Conservation (phyloP, 2,888 invertebrate genomes). For the Arenicola marina region DNA sequence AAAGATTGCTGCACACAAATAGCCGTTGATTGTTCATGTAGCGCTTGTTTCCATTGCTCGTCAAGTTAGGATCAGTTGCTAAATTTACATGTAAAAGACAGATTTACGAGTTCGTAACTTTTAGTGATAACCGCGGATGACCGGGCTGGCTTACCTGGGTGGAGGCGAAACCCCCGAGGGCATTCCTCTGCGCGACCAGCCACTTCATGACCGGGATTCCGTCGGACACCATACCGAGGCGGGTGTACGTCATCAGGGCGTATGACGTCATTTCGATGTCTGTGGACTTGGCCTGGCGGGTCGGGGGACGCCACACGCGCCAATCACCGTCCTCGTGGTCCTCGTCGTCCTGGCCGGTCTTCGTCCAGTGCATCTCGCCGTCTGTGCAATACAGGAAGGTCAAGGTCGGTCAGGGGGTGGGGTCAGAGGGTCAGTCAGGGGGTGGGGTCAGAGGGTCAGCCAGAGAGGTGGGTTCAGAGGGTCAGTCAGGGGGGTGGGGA, state of each 20-base stretch:
- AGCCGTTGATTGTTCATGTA: not conserved
- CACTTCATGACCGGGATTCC: conserved; percentile 54
- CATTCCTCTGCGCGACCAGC: conserved; percentile 53
- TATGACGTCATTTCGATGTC: conserved; percentile 60
- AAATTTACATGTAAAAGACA: too few species aligned
- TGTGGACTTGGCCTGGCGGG: conserved; percentile 39
- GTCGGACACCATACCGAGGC: not conserved
- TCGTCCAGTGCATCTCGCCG: conserved; percentile 49
- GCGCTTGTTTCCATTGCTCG: too few species aligned
- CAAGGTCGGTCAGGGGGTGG: too few species aligned
- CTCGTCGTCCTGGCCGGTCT: conserved; percentile 27
- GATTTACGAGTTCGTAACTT: too few species aligned
- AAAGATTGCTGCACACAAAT: not conserved
- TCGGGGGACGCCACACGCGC: conserved; percentile 17
- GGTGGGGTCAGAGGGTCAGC: too few species aligned
- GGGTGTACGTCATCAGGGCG: conserved; percentile 52
- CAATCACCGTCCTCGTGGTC: conserved; percentile 16
- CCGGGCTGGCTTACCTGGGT: conserved; percentile 60
- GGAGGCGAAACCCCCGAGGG: conserved; percentile 57
- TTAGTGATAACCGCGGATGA: too few species aligned
- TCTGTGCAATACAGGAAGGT: too few species aligned
- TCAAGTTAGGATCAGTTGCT: too few species aligned
- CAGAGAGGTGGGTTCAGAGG: not conserved
- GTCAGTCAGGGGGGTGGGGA: not conserved
- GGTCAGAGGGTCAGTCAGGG: too few species aligned